Base-by-base conservation (phyloP, 2,888 invertebrate genomes). In the Eumerus sabulonum region DNA sequence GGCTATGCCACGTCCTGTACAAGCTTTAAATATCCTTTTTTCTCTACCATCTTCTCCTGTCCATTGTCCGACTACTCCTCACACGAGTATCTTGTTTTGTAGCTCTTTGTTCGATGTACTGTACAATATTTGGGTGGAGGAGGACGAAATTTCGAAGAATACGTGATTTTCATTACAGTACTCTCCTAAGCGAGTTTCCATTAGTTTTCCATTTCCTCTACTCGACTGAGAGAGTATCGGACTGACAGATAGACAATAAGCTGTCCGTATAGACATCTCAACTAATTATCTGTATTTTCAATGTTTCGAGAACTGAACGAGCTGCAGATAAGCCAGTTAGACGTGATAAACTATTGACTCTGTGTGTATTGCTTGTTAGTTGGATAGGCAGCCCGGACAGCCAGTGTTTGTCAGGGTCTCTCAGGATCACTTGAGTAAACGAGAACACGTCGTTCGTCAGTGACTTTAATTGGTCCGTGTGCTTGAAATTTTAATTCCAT, bases 401-500 rank as follows among this genome's bases (percentile, higher is more conserved):
- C 16, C 47, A 62, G 13, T 38, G 3, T 27, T 18, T 27, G 3
- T 27, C n/a, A 27, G 27, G 7, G 7, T 27, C 27, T 27, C 27
- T 27, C 27, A 27, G 27, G 27, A 27, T 27, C 27, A 7, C 27
- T 27, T 27, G 2, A 27, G 27, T 7, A 27, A 27, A 27, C 19
- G 19, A 70, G 36, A 67, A 57, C 66, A 77, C 67, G 62, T 67
- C 59, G 53, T 48, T 60, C 62, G 66, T 72, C 62, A 60, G 64
- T 36, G 62, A 67, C 57, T 77, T 73, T 77, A 77, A 77, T 77
- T 77, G 77, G 67, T 77, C 67, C 77, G 48, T 77, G 77, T 68
- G 67, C 73, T 73, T 77, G 77, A 72, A 77, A 73, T 77, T 77
- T 77, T 73, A 77, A 77, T 77, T 77, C 53, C 63, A 73, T 77